phyloP scores from a whole-genome alignment of 2,113 vertebrate species.

The Leptocoma aspasia region DNA sequence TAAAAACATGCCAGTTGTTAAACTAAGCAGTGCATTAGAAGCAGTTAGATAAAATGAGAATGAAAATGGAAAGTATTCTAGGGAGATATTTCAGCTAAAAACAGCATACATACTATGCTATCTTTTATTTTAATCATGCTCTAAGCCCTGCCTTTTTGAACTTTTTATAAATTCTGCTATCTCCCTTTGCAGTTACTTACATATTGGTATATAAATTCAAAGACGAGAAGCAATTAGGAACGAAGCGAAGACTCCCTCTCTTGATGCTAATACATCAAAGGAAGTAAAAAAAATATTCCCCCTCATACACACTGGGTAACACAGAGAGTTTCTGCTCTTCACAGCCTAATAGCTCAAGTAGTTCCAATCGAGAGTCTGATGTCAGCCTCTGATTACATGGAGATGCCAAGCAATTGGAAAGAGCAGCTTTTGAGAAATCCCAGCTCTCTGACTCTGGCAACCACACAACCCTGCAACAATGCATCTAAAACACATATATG shows the following conservation, averaged over 20 bases:
- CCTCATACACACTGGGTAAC: neutral
- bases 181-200: slow-evolving; percentile 63
- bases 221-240: slow-evolving; percentile 49
- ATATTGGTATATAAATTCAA: slow-evolving; percentile 66
- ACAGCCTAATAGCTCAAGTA: slow-evolving; percentile 53
- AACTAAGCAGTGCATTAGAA: slow-evolving; percentile 59
- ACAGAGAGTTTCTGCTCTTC: slow-evolving; percentile 54
- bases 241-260: slow-evolving; percentile 41
- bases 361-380: slow-evolving; percentile 41
- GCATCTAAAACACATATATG: neutral
- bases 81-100: slow-evolving; percentile 59
- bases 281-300: slow-evolving; percentile 14
- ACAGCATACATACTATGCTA: slow-evolving; percentile 38
- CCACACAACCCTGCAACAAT: neutral
- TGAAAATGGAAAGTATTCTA: slow-evolving; percentile 55
- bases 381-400: slow-evolving; percentile 33
- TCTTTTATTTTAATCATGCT: slow-evolving; percentile 63
- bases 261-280: slow-evolving; percentile 64
- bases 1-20: slow-evolving; percentile 55
- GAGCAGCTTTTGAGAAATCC: slow-evolving; percentile 4
- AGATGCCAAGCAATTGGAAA: slow-evolving; percentile 45
- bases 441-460: neutral
- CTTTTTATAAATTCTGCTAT: slow-evolving; percentile 62
- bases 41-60: slow-evolving; percentile 61
- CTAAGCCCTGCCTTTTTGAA: slow-evolving; percentile 62